Evolutionary conservation across 2,113 vertebrate genomes (phyloP), one percentile per base, ranked within the genome.

Genomic region (Sinosuthora webbiana): DNA sequence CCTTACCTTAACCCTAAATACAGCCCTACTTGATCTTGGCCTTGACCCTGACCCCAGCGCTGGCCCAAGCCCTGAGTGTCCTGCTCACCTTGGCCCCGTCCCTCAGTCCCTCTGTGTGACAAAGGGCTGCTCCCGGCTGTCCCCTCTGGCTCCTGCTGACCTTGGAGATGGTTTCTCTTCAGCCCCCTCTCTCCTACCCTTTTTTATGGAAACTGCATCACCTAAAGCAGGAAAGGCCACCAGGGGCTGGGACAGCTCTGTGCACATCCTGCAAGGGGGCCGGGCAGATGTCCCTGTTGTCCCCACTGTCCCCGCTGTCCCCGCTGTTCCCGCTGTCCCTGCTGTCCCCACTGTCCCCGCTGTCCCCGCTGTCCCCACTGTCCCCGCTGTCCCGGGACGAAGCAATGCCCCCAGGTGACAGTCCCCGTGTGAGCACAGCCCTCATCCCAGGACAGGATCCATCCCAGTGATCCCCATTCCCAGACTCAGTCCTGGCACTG

Each of bases 341-440:
- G 3, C 28, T 25, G 55, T 44, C 55, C 59, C 28, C 27, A 3
- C 0, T 35, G 42, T 45, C 31, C 59, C 67, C 14, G 4, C 14
- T 50, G 24, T 27, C 24, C 49, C 47, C 23, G 3, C 24, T 50
- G 49, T 25, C 24, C 49, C 49, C 23, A 4, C 49, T 23, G 52
- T 30, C 52, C 64, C 27, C 4, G 0, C 0, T 44, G 33, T 27
- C 39, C 64, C 23, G 35, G 44, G 57, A n/a, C 33, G 64, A 31
- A 59, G 30, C 64, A n/a, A 22, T 28, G 35, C 11, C 42, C n/a
- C 31, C 2, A 0, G 1, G 31, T 25, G 15, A 75, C 25, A 33
- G 2, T 16, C 6, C 41, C 35, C 35, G 19, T 0, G 0, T 2
- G 28, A 55, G 55, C 2, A 4, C 30, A 53, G 62, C 31, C 21